A percentile compares a stretch with the other conserved stretches of the same genome.
Evolutionary conservation across 2,797 vertebrate species (phyloP).

Genomic region (Epinephelus coioides): DNA sequence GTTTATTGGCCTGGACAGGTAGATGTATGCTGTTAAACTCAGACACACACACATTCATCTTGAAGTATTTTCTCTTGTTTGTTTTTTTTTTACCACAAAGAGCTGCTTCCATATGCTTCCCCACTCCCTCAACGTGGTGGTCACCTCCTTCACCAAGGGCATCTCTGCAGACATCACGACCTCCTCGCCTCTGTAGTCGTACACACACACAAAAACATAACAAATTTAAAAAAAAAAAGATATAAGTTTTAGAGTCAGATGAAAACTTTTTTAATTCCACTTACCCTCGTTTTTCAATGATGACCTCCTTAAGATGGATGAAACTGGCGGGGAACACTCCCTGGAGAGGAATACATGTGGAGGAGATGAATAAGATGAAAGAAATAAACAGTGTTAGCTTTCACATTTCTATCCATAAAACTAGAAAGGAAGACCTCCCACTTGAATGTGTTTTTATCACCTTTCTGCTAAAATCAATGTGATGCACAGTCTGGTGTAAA

Average conservation of each 20-base stretch:
- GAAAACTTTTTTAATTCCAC: constrained; percentile 15
- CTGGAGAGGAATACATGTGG: constrained; percentile 74
- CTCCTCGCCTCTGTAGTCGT: constrained; percentile 86
- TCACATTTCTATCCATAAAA: background rate
- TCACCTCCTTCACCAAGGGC: constrained; percentile 97
- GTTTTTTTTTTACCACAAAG: constrained; percentile 89
- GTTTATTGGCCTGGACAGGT: constrained; percentile 87
- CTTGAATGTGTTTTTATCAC: constrained; percentile 1
- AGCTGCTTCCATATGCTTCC: constrained; percentile 98
- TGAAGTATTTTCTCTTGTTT: background rate
- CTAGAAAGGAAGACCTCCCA: background rate
- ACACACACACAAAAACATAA: background rate
- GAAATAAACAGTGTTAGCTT: constrained; percentile 1
- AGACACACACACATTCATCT: background rate
- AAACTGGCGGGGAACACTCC: constrained; percentile 94
- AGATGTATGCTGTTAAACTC: constrained; percentile 33
- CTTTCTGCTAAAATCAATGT: background rate
- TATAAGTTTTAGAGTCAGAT: background rate
- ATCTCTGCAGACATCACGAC: constrained; percentile 90
- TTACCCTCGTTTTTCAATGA: constrained; percentile 92
- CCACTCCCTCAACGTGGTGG: constrained; percentile 96
- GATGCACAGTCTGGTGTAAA: background rate
- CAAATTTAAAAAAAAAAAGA: background rate
- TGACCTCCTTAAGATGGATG: constrained; percentile 91
- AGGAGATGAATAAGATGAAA: background rate